Conservation (phyloP, 2,797 vertebrate species). For the Glossophaga mutica region DNA sequence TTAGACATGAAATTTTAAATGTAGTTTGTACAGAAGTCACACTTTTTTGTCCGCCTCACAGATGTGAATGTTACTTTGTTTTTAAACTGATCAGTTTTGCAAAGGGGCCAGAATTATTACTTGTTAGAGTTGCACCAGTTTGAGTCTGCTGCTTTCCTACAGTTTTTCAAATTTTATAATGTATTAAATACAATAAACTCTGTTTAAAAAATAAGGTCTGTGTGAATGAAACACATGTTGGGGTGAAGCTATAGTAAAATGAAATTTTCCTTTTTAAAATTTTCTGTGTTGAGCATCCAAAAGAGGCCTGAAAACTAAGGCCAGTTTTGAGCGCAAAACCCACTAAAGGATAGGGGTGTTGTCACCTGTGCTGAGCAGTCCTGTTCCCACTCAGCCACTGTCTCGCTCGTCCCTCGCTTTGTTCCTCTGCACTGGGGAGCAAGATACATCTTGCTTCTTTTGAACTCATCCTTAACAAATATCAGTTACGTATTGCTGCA, state of each 20-base stretch:
- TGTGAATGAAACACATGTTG: slow-evolving; percentile 75
- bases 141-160: slow-evolving; percentile 86
- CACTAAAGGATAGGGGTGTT: background rate
- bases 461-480: background rate
- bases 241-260: slow-evolving; percentile 14
- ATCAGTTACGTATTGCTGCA: background rate
- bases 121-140: slow-evolving; percentile 84
- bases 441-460: background rate
- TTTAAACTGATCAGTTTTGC: slow-evolving; percentile 77
- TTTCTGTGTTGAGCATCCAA: background rate
- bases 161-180: slow-evolving; percentile 86
- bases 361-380: background rate
- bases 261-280: background rate
- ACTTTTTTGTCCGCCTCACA: slow-evolving; percentile 79
- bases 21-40: slow-evolving; percentile 80
- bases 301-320: background rate
- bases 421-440: background rate
- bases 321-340: background rate
- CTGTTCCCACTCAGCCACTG: background rate
- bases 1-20: slow-evolving; percentile 68
- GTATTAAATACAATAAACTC: slow-evolving; percentile 87
- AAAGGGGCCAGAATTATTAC: slow-evolving; percentile 84
- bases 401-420: background rate
- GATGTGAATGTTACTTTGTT: slow-evolving; percentile 80
- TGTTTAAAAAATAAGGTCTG: slow-evolving; percentile 83